Evolutionary conservation across 2,797 vertebrate genomes (phyloP).

Genomic region (Esox masquinongy): DNA sequence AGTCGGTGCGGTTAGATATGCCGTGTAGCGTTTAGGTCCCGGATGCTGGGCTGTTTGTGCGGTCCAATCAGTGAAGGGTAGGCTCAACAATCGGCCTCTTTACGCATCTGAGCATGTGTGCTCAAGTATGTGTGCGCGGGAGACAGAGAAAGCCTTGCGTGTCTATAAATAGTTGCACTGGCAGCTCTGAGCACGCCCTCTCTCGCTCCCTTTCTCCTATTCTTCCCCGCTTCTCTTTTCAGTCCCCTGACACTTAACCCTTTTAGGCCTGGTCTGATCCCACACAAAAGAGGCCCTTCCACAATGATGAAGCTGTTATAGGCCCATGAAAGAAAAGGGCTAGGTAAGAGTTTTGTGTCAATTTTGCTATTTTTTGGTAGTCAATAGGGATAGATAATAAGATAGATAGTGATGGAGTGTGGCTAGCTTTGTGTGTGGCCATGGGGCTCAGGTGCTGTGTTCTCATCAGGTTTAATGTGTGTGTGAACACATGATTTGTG

Average conservation of each 20-base stretch:
- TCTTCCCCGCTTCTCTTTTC: neutral
- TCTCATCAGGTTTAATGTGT: neutral
- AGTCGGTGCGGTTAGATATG: neutral
- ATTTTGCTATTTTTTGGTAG: neutral
- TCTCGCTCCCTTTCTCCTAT: neutral
- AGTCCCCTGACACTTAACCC: neutral
- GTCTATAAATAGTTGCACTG: slow-evolving; percentile 12
- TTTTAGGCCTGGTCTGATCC: neutral
- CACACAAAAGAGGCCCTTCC: neutral
- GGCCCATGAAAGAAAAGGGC: neutral
- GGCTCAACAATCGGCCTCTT: neutral
- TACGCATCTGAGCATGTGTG: neutral
- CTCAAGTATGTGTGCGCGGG: neutral
- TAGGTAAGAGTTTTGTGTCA: neutral
- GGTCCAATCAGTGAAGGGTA: neutral
- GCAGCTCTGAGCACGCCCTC: neutral
- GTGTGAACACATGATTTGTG: neutral
- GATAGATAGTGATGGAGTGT: neutral
- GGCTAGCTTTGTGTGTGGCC: neutral
- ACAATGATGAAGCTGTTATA: neutral
- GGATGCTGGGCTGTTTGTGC: neutral
- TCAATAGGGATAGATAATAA: neutral
- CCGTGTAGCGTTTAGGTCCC: neutral
- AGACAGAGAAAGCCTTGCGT: neutral
- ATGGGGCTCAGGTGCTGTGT: neutral